Conservation (phyloP, 2,888 invertebrate genomes). For the Chloroclysta siterata region DNA sequence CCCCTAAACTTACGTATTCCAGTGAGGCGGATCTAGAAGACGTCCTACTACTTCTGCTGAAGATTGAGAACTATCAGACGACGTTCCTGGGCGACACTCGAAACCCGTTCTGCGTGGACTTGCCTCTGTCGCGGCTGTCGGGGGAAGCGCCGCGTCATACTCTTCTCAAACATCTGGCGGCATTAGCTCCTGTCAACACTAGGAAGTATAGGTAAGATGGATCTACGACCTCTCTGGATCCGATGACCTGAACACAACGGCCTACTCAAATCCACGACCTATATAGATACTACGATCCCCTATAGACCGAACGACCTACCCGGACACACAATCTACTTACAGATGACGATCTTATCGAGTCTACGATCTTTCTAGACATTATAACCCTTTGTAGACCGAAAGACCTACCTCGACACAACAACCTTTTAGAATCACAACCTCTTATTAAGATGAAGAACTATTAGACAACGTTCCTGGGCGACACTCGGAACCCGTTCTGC, state of each 20-base stretch:
- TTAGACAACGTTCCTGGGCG: constrained; percentile 85
- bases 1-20: constrained; percentile 40
- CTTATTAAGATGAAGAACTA: constrained; percentile 85
- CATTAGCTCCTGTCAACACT: constrained; percentile 60
- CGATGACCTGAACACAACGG: neutral
- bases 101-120: constrained; percentile 72
- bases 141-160: constrained; percentile 55
- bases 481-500: constrained; percentile 74
- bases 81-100: constrained; percentile 86
- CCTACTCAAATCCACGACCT: neutral
- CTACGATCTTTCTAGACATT: too few relatives aligned
- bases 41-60: constrained; percentile 86
- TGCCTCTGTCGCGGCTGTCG: constrained; percentile 59
- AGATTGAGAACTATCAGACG: constrained; percentile 84
- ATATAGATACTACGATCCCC: too few relatives aligned
- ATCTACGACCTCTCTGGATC: neutral
- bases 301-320: too few relatives aligned
- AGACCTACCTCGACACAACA: too few relatives aligned
- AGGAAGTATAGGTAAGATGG: constrained; percentile 58
- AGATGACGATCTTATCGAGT: too few relatives aligned
- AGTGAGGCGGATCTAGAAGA: constrained; percentile 91
- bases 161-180: constrained; percentile 65
- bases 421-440: too few relatives aligned
- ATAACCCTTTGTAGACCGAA: too few relatives aligned
- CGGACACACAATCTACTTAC: too few relatives aligned